Base-by-base conservation (phyloP, 2,888 invertebrate genomes). In the Dryadula phaetusa region DNA sequence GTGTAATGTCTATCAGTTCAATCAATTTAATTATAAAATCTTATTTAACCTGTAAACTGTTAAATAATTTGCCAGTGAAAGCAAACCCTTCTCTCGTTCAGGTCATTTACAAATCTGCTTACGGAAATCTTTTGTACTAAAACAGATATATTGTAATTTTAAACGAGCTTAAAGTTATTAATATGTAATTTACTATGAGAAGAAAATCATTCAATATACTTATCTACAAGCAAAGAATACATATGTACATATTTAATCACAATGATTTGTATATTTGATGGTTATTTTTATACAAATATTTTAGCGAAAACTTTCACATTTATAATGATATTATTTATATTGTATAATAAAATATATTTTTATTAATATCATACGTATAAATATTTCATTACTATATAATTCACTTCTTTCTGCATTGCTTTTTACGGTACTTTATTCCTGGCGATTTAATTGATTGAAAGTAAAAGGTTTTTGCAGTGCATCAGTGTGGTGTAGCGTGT, bases 391-490 rank as follows among this genome's bases (percentile, higher is more conserved):
- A 22, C 14, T 49, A 49, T 25, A 25, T n/a, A 28, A 52, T 52
- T 52, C 12, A 32, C 4, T 32, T 16, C 10, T 52, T 28, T 8
- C 10, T 10, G 16, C 3, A 4, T 28, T 8, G 7, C 25, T 52
- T 28, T 52, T 52, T 52, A 25, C 52, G 10, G 8, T 52, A 32
- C 16, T 52, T 28, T 52, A 52, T 52, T 52, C 32, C 16, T 18
- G 32, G 52, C 28, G 8, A 8, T n/a, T 12, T 52, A 32, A 52
- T 52, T 52, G 16, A 32, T 28, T 52, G 52, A 52, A 52, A 52
- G 52, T 52, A 52, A 52, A 32, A 52, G 28, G 52, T 32, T 40
- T 40, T 56, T 56, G n/a, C 37, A 8, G 37, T 22, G 20, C 14
- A 20, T 22, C 54, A 32, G 8, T 37, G 4, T 34, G 20, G 22